phyloP scores from a whole-genome alignment of 2,113 vertebrate species.

The Nothobranchius kuhntae region DNA sequence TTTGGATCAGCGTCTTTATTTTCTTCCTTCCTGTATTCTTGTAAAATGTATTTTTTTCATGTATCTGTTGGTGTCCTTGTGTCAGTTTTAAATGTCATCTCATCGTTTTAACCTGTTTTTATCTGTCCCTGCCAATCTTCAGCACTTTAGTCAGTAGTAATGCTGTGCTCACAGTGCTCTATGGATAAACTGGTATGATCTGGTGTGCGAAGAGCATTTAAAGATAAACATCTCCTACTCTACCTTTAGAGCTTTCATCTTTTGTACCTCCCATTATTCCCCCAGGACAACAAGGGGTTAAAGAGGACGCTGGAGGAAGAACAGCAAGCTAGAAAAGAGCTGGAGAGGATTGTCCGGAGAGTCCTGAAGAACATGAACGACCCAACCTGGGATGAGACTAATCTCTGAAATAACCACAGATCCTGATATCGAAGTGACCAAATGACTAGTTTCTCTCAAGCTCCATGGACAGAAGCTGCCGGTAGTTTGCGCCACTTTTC shows the following conservation, averaged over 20 bases:
- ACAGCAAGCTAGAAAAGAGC: slow-evolving; percentile 92
- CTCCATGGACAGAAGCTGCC: slow-evolving; percentile 20
- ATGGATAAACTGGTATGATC: no score
- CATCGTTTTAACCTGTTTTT: no score
- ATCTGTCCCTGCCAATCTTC: no score
- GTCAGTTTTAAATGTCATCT: no score
- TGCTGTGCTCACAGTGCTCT: no score
- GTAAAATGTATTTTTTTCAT: no score
- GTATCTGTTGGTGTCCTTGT: no score
- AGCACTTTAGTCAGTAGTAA: no score
- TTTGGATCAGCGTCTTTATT: no score
- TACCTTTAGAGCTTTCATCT: background rate
- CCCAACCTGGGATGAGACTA: slow-evolving; percentile 96
- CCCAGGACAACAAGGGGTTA: slow-evolving; percentile 97
- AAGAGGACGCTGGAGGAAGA: slow-evolving; percentile 95
- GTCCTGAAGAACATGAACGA: slow-evolving; percentile 95
- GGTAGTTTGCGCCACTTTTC: background rate
- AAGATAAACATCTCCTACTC: no score
- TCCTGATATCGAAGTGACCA: slow-evolving; percentile 1
- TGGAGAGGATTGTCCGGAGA: slow-evolving; percentile 91
- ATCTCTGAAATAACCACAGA: slow-evolving; percentile 80
- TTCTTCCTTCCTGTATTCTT: no score
- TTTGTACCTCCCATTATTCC: background rate
- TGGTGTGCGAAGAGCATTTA: no score
- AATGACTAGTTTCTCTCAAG: background rate